Evolutionary conservation across 2,888 invertebrate species (phyloP).

Genomic region (Dioctria rufipes): DNA sequence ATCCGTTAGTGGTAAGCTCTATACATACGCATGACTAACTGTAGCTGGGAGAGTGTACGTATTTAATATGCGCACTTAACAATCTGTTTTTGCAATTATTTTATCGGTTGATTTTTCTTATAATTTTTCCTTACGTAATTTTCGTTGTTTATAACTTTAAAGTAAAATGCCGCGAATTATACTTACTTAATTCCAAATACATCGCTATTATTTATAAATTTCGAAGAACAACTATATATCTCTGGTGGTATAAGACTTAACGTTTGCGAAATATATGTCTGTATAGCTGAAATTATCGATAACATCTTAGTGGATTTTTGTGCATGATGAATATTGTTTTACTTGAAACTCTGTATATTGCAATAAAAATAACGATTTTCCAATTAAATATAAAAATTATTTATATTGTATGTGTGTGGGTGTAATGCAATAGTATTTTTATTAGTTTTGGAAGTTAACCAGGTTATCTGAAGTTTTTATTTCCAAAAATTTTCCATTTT

Average conservation of each 20-base stretch:
- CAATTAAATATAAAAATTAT: no score
- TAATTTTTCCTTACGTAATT: slow-evolving; percentile 37
- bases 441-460: no score
- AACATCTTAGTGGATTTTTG: neutral
- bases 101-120: slow-evolving; percentile 38
- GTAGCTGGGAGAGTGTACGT: slow-evolving; percentile 10
- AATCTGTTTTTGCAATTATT: slow-evolving; percentile 35
- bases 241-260: neutral
- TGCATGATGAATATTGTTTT: no score
- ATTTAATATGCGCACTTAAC: slow-evolving; percentile 26
- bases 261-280: no score
- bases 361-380: no score
- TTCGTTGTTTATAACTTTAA: neutral
- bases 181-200: neutral
- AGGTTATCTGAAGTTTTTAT: no score
- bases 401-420: no score
- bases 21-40: neutral
- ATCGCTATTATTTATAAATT: neutral
- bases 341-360: no score
- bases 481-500: no score
- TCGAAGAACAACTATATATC: neutral
- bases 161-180: slow-evolving; percentile 12
- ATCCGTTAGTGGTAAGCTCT: slow-evolving; percentile 12
- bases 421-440: no score
- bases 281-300: neutral